Evolutionary conservation across 2,797 vertebrate species (phyloP).

Genomic region (Agapornis canus): DNA sequence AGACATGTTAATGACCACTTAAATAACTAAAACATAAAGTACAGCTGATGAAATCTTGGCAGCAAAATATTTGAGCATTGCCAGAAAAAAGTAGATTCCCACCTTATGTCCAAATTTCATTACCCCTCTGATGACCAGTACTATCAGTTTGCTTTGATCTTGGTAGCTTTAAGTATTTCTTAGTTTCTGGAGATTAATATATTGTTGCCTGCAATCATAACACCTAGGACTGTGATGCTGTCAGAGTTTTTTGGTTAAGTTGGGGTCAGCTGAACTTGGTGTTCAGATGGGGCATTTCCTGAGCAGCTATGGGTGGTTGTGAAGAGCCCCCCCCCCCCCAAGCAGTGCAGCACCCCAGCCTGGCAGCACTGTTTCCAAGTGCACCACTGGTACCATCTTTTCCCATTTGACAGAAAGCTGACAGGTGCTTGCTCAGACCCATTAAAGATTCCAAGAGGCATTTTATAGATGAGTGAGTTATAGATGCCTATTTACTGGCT

Average conservation of each 20-base stretch:
- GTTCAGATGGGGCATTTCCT: fast-evolving
- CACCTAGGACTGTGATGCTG: background rate
- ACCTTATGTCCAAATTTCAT: background rate
- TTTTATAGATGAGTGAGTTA: background rate
- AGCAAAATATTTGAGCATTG: slow-evolving; percentile 8
- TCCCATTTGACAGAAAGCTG: background rate
- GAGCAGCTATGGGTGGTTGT: fast-evolving
- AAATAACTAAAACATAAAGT: slow-evolving; percentile 18
- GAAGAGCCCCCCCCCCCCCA: fast-evolving
- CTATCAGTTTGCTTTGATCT: background rate
- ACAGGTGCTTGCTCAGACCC: background rate
- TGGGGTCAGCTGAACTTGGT: fast-evolving
- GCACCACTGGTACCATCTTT: background rate
- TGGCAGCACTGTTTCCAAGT: background rate
- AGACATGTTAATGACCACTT: slow-evolving; percentile 35
- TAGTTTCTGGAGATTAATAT: background rate
- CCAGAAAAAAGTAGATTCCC: slow-evolving; percentile 25
- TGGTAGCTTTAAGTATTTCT: background rate
- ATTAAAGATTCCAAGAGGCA: background rate
- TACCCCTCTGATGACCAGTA: background rate
- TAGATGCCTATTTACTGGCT: background rate
- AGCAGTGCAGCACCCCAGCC: background rate
- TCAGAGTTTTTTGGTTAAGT: background rate
- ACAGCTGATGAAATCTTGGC: slow-evolving; percentile 52
- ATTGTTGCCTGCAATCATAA: background rate